Conservation (phyloP, 2,888 invertebrate genomes). For the Onchidella celtica region DNA sequence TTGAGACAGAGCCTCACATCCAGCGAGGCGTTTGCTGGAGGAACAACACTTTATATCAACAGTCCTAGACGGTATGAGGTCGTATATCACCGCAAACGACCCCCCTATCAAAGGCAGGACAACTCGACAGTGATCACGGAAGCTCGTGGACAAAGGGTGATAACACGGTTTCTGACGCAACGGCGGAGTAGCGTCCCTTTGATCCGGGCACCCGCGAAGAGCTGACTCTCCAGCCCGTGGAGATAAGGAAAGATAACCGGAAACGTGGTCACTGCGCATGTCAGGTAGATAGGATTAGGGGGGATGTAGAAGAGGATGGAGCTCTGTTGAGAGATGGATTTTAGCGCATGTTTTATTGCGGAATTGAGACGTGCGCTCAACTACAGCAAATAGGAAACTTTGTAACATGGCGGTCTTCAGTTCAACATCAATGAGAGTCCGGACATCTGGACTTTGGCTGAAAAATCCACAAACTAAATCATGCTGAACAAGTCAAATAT, state of each 20-base stretch:
- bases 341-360: neutral
- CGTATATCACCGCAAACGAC: slow-evolving; percentile 6
- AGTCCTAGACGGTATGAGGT: neutral
- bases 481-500: too few species aligned
- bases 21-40: neutral
- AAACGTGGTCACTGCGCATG: slow-evolving; percentile 8
- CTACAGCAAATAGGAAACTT: too few species aligned
- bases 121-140: slow-evolving; percentile 31
- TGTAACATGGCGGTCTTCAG: too few species aligned
- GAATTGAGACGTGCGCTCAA: too few species aligned
- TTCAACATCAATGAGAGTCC: too few species aligned
- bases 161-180: slow-evolving; percentile 43
- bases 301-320: neutral
- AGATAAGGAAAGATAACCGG: slow-evolving; percentile 21
- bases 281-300: neutral
- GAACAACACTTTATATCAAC: slow-evolving; percentile 19
- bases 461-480: too few species aligned
- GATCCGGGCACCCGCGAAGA: slow-evolving; percentile 43
- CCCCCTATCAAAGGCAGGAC: slow-evolving; percentile 26
- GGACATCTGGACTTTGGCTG: too few species aligned
- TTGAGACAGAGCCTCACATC: neutral
- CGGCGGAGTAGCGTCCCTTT: slow-evolving; percentile 42
- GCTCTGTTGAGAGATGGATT: neutral
- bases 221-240: neutral
- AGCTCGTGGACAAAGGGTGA: slow-evolving; percentile 37